Conservation (phyloP, 1,140 invertebrate genomes). For the Zelostemma sp. region DNA sequence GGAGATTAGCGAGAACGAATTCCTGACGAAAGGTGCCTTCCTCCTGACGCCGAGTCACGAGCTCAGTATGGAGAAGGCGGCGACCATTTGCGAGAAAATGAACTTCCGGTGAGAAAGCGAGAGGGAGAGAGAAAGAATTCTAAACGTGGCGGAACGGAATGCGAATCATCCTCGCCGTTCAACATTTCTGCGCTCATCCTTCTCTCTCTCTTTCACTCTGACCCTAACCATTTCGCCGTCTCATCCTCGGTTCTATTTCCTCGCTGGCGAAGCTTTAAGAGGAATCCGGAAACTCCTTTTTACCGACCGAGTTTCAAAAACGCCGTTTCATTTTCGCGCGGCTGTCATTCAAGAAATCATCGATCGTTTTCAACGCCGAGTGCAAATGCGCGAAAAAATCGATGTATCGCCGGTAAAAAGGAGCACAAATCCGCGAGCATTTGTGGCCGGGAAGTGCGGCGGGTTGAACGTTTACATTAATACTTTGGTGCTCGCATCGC, state of each 20-base stretch:
- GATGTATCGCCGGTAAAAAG: too few relatives aligned
- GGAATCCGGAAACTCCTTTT: too few relatives aligned
- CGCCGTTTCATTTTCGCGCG: too few relatives aligned
- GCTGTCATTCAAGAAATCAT: too few relatives aligned
- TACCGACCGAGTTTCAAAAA: too few relatives aligned
- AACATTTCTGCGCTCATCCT: constrained; percentile 28
- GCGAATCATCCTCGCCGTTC: constrained; percentile 27
- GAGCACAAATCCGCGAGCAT: not conserved
- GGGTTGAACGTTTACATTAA: constrained; percentile 17
- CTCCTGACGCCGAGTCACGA: constrained; percentile 86
- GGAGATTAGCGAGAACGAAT: constrained; percentile 63
- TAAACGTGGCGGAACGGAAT: constrained; percentile 25
- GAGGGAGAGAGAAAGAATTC: constrained; percentile 18
- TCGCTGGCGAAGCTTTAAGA: constrained; percentile 28
- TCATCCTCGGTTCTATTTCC: constrained; percentile 3
- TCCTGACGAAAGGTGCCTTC: constrained; percentile 78
- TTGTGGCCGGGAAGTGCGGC: constrained; percentile 17
- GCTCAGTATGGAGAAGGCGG: constrained; percentile 85
- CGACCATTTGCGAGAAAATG: constrained; percentile 88
- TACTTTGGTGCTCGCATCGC: constrained; percentile 23
- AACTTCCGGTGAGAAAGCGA: constrained; percentile 73
- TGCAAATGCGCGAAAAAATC: too few relatives aligned
- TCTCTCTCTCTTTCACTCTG: constrained; percentile 5
- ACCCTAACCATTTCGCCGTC: not conserved
- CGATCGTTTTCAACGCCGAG: too few relatives aligned